phyloP scores from a whole-genome alignment of 2,888 invertebrate genomes.

The Napeogenes sylphis region DNA sequence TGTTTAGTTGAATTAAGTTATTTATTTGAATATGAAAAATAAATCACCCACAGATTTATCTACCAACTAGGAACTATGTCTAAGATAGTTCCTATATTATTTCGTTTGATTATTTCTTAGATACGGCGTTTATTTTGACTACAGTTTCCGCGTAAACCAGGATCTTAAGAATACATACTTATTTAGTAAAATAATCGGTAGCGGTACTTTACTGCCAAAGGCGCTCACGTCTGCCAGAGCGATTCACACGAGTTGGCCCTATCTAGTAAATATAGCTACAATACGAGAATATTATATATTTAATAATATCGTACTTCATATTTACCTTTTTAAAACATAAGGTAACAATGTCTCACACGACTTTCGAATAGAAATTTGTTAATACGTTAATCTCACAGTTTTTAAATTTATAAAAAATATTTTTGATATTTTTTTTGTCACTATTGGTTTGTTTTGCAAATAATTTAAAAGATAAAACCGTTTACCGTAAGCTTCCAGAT shows the following conservation, averaged over 20 bases:
- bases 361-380: too few relatives aligned
- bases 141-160: conserved; percentile 35
- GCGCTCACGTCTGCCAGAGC: conserved; percentile 57
- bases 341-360: too few relatives aligned
- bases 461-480: conserved; percentile 7
- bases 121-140: background rate
- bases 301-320: background rate
- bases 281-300: background rate
- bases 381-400: too few relatives aligned
- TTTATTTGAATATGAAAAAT: too few relatives aligned
- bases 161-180: conserved; percentile 44
- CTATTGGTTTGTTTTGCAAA: background rate
- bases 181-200: conserved; percentile 69
- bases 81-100: too few relatives aligned
- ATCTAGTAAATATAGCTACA: conserved; percentile 19
- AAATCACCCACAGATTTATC: too few relatives aligned
- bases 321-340: background rate
- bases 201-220: conserved; percentile 59
- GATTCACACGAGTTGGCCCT: conserved; percentile 58
- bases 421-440: too few relatives aligned
- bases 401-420: too few relatives aligned
- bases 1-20: too few relatives aligned
- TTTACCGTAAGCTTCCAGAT: conserved; percentile 30
- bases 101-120: conserved; percentile 1
- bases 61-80: too few relatives aligned